A percentile compares a stretch with the other conserved stretches of the same genome.
Conservation (phyloP, 2,113 vertebrate genomes). For the Rattus rattus region DNA sequence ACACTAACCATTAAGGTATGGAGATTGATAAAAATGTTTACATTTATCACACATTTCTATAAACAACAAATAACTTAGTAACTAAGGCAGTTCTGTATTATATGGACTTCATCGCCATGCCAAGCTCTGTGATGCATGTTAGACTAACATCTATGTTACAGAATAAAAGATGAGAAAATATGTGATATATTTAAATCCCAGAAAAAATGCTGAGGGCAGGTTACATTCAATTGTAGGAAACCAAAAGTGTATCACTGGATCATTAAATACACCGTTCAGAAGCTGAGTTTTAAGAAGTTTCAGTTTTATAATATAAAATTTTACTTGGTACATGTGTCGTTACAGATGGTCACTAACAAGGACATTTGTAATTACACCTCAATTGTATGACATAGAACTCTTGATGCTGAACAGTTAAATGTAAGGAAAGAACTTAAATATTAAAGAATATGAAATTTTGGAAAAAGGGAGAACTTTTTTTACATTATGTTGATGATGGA, state of each 20-base stretch:
- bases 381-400: neutral
- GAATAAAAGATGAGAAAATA: neutral
- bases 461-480: neutral
- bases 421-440: neutral
- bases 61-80: neutral
- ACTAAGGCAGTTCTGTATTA: neutral
- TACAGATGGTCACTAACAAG: neutral
- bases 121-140: neutral
- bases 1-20: neutral
- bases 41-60: neutral
- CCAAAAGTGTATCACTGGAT: neutral
- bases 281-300: neutral
- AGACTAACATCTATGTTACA: neutral
- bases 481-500: neutral
- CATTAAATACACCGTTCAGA: neutral
- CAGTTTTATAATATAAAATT: neutral
- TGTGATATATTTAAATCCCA: neutral
- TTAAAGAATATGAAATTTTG: neutral
- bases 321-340: neutral
- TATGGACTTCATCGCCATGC: neutral
- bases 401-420: neutral
- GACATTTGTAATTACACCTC: neutral
- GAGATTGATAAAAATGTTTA: neutral
- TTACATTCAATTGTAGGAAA: neutral
- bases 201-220: neutral